Evolutionary conservation across 2,888 invertebrate genomes (phyloP).

Genomic region (Belgica antarctica): DNA sequence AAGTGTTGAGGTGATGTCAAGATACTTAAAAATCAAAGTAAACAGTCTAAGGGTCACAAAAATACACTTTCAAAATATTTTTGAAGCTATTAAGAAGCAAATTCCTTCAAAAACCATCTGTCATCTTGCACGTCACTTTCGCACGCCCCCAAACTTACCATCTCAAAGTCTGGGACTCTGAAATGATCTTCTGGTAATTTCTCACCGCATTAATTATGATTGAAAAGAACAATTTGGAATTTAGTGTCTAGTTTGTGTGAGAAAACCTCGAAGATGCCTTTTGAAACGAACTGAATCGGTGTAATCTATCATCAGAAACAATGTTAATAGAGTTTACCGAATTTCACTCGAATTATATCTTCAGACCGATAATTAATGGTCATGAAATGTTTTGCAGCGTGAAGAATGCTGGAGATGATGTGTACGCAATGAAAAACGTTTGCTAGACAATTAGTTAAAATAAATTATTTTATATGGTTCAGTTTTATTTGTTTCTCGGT

Average conservation of each 20-base stretch:
- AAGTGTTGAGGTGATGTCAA: no score
- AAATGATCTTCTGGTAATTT: constrained; percentile 36
- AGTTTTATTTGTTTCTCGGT: no score
- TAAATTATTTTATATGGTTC: constrained; percentile 21
- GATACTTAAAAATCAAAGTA: no score
- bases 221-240: background rate
- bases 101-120: background rate
- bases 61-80: no score
- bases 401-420: no score
- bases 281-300: background rate
- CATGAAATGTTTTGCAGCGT: background rate
- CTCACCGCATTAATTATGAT: constrained; percentile 38
- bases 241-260: no score
- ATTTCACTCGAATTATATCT: background rate
- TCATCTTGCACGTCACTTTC: background rate
- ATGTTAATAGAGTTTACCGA: constrained; percentile 36
- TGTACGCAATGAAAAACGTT: no score
- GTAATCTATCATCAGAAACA: constrained; percentile 43
- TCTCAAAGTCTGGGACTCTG: constrained; percentile 36
- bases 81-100: background rate
- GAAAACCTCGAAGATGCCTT: constrained; percentile 32
- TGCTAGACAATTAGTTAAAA: no score
- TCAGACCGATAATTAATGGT: no score
- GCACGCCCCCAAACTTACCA: constrained; percentile 23
- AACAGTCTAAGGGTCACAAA: no score